Percentiles rank a stretch among this genome's conserved stretches.
These are phyloP conservation scores for Diorhabda carinulata DNA, from an alignment of 1,140 invertebrate genomes.

Conservation along the genomic window DNA sequence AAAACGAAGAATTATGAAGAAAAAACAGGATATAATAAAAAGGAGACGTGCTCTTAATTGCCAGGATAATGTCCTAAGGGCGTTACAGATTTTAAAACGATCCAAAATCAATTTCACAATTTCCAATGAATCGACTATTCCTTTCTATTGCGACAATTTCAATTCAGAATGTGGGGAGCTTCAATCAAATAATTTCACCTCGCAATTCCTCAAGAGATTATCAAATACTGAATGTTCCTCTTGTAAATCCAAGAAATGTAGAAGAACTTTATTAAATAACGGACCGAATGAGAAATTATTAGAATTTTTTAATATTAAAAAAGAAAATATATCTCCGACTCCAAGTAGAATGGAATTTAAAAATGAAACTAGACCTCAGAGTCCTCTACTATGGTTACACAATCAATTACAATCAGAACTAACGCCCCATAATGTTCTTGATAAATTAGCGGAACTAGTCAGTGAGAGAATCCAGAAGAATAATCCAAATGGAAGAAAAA, in stretches of 20 bases:
- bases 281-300: constrained; percentile 19
- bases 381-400: constrained; percentile 3
- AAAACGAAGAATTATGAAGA: not conserved
- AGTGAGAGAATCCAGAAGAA: constrained; percentile 9
- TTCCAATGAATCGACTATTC: constrained; percentile 22
- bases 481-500: not conserved
- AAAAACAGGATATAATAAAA: too few relatives aligned
- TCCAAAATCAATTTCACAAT: constrained; percentile 33
- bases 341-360: constrained; percentile 12
- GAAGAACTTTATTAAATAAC: not conserved
- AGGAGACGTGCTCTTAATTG: not conserved
- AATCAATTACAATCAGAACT: not conserved
- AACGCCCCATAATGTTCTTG: constrained; percentile 9
- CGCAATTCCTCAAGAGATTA: too few relatives aligned
- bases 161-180: not conserved
- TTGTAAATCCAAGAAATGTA: too few relatives aligned
- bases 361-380: constrained; percentile 3
- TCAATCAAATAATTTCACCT: too few relatives aligned
- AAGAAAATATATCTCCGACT: constrained; percentile 16
- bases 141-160: not conserved
- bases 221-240: too few relatives aligned
- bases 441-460: constrained; percentile 13
- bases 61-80: constrained; percentile 18
- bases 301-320: constrained; percentile 27
- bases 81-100: constrained; percentile 24